Base-by-base conservation (phyloP, 2,113 vertebrate genomes). In the Bubo scandiacus region DNA sequence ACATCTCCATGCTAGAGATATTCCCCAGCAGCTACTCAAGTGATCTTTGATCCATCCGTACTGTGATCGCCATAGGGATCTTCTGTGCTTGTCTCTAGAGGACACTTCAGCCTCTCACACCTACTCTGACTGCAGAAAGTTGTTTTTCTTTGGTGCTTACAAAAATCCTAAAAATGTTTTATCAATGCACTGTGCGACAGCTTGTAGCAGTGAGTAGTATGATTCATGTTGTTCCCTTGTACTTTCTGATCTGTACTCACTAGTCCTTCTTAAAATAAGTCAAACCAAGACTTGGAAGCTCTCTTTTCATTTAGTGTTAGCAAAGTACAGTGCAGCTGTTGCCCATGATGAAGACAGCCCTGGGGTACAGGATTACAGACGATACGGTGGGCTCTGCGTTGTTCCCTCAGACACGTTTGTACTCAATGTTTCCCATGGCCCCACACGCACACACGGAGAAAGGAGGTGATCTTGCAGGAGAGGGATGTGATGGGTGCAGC, bases 311-410 rank as follows among this genome's bases (percentile, higher is more conserved):
- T 25, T 15, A 12, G 26, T 5, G 16, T 32, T 57, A 54, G 47
- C 58, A 19, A 38, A 45, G 63, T n/a, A 8, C 43, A 43, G 57
- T 14, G 34, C 36, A 62, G n/a, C n/a, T 10, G 23, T 54, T 13
- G 18, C 26, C 61, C 5, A 0, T 27, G 68, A 10, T 43, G n/a
- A 43, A 15, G 52, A 22, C 27, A n/a, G 21, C 34, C 3, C 2
- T 30, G 30, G 43, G 54, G 16, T 16, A 6, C n/a, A 19, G 71
- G 54, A 29, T 62, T 68, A 6, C 29, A 26, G 40, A 3, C 17
- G 66, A 19, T n/a, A 8, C 0, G 0, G 4, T 32, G 57, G 20
- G 6, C 8, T 59, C 62, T 61, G 27, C 1, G 0, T 27, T 71
- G n/a, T 23, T 87, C 51, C 49, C 43, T 43, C 22, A 6, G 20